Evolutionary conservation across 2,888 invertebrate species (phyloP), one percentile per base, ranked within the genome.

Genomic region (Scaptomyza reducta): DNA sequence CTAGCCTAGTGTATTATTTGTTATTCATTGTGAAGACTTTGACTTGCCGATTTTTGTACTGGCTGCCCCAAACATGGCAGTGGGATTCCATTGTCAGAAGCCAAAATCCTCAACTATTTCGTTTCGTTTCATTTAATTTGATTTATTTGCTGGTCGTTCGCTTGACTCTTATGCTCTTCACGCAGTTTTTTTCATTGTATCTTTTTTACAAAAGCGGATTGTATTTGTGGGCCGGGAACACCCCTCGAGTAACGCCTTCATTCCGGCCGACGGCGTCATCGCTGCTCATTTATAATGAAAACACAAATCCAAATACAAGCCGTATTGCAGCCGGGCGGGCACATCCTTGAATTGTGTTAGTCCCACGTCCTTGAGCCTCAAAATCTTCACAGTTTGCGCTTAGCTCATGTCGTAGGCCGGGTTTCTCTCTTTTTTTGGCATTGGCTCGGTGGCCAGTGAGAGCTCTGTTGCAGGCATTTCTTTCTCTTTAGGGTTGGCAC

Each of bases 81-180:
- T 66, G 47, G 61, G 64, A 78, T 80, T 69, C 70, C 72, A 69
- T 75, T 75, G 84, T 72, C 72, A 75, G 69, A 68, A 64, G 47
- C 65, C 50, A 41, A 74, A 78, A 71, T 75, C 75, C 76, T 74
- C 75, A 80, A 86, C 86, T 89, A 89, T 88, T 86, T 87, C 82
- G 76, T 84, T 87, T 83, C 84, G 76, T 84, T 87, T 83, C 84
- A 79, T 80, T 88, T 80, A 86, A 88, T 89, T 88, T 89, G 87
- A 88, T 88, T 88, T 88, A 88, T 88, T 70, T 71, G 58, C 77
- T 70, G 71, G 71, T 55, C 59, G 61, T 46, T 62, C 33, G 44
- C 55, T 68, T 70, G 63, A 60, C 65, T 68, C 49, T 70, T 58
- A 55, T 64, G 63, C 58, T 64, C 69, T 65, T 79, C 59, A 59